Evolutionary conservation across 2,113 vertebrate species (phyloP), one percentile per base, ranked within the genome.

Genomic region (Azemiops feae): DNA sequence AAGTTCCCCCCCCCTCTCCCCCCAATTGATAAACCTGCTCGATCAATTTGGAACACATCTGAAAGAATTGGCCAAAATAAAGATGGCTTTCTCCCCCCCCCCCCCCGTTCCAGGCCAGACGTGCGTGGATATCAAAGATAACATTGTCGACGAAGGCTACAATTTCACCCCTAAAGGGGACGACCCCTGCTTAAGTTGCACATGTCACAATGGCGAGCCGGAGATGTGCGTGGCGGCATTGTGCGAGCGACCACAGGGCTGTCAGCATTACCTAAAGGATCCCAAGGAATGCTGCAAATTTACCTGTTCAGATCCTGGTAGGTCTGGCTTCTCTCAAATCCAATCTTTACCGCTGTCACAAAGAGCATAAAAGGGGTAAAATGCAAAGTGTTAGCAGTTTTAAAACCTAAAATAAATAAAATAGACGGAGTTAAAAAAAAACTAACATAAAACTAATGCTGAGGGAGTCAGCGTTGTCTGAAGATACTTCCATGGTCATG

Each of bases 241-340:
- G 93, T 99, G 99, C 0, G 99, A 99, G 95, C 97, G 99, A 64
- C 99, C 99, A 0, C 99, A 99, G 96, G 98, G 98, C 6, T 99
- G 99, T 92, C 98, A 98, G 96, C 98, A 99, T 94, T 99, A 99
- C 89, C 98, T 98, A 27, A 99, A 99, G 95, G 99, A 99, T 94
- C 99, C 99, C 5, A 99, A 99, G 95, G 99, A 99, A 95, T 99
- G 99, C 98, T 99, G 99, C 98, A 99, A 99, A 95, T 99, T 99
- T 94, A 99, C 98, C 45, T 99, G 99, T 85, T 97, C 99, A 50
- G 99, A 99, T 96, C 98, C 98, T 97, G 99, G 99, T 99, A 97
- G 11, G 2, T 86, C 69, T 39, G n/a, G n/a, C n/a, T 64, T 64
- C 60, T 1, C 60, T 64, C 27, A 14, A 5, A n/a, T 5, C 30